Conservation (phyloP, 2,113 vertebrate genomes). For the Ammodytes marinus region DNA sequence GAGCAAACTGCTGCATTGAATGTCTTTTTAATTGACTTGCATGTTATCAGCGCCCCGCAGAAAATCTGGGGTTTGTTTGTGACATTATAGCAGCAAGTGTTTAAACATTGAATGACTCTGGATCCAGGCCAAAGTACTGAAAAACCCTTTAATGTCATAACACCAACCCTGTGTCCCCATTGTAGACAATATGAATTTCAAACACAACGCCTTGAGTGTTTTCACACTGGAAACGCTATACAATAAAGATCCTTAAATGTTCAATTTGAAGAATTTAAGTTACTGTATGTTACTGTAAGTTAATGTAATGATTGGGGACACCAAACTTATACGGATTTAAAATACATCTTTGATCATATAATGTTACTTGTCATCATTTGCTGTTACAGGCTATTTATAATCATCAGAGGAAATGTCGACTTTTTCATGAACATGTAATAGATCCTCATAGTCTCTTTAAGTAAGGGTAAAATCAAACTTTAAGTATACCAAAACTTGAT, state of each 20-base stretch:
- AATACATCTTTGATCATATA: not conserved
- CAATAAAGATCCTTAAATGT: not conserved
- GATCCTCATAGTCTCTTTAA: not conserved
- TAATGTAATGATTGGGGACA: too few species aligned
- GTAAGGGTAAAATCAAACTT: not conserved
- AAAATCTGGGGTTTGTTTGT: conserved; percentile 45
- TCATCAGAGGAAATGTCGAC: too few species aligned
- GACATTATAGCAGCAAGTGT: conserved; percentile 17
- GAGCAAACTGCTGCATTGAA: conserved; percentile 46
- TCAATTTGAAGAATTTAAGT: not conserved
- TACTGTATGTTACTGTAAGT: not conserved
- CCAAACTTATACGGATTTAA: not conserved
- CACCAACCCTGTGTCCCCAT: not conserved
- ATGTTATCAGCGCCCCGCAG: conserved; percentile 61
- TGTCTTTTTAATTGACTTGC: conserved; percentile 64
- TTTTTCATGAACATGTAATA: too few species aligned
- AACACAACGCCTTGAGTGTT: not conserved
- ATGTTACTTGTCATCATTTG: too few species aligned
- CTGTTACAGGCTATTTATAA: too few species aligned
- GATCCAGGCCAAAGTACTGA: conserved; percentile 4
- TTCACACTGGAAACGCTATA: not conserved
- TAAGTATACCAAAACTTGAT: not conserved
- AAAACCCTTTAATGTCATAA: conserved; percentile 10
- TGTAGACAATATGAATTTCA: not conserved
- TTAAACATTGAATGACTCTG: conserved; percentile 39